Evolutionary conservation across 2,113 vertebrate genomes (phyloP).

Genomic region (Bufo gargarizans): DNA sequence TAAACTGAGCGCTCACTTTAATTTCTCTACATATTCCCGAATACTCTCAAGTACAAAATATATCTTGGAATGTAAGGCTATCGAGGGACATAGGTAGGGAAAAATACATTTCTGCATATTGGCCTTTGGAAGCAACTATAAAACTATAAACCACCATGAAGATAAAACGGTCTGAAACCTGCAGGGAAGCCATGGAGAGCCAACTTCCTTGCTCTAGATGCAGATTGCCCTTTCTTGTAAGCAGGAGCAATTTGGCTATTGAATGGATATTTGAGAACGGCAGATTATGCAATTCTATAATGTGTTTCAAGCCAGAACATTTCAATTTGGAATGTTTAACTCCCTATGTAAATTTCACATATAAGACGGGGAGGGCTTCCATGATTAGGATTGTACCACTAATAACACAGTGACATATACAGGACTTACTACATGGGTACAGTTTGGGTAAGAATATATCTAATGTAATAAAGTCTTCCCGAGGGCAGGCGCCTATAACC

Average conservation of each 20-base stretch:
- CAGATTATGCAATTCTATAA: not conserved
- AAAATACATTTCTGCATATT: not conserved
- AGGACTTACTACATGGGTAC: not conserved
- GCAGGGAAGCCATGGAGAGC: not conserved
- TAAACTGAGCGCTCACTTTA: not conserved
- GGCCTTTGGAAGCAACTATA: not conserved
- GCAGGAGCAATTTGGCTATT: not conserved
- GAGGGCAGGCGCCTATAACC: not conserved
- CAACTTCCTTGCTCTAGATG: not conserved
- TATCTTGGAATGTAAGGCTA: not conserved
- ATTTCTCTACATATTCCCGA: too few relatives aligned
- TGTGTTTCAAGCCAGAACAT: not conserved
- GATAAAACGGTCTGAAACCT: too few relatives aligned
- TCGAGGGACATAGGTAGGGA: not conserved
- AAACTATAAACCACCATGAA: not conserved
- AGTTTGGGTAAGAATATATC: not conserved
- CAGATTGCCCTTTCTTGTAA: not conserved
- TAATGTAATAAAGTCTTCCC: not conserved
- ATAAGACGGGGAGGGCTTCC: not conserved
- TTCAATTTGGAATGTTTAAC: slow-evolving; percentile 14
- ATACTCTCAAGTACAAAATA: not conserved
- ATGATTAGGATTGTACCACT: not conserved
- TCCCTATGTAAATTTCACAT: not conserved
- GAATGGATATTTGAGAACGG: not conserved
- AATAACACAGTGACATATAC: not conserved